Evolutionary conservation across 1,140 invertebrate genomes (phyloP).

Genomic region (Scylla paramamosain): DNA sequence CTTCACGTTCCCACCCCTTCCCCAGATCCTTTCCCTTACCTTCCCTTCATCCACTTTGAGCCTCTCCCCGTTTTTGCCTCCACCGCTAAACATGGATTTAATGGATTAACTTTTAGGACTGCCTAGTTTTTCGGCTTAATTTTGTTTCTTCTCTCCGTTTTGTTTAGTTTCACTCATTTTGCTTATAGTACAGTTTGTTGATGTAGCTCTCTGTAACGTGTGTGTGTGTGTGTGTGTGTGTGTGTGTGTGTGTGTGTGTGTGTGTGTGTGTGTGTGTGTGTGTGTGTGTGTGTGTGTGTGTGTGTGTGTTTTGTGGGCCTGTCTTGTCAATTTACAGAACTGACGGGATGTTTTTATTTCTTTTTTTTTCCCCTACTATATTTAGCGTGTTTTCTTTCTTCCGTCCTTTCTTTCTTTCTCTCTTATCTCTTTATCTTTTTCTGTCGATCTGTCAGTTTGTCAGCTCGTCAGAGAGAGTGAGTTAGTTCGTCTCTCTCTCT

Average conservation of each 20-base stretch:
- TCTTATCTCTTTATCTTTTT: background rate
- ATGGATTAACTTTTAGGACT: background rate
- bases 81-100: background rate
- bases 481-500: background rate
- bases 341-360: background rate
- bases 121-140: background rate
- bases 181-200: background rate
- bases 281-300: background rate
- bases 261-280: background rate
- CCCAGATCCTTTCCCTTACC: background rate
- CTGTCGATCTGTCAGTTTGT: background rate
- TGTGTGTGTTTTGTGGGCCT: background rate
- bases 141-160: no score
- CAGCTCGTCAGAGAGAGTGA: background rate
- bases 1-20: no score
- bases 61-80: constrained; percentile 8
- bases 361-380: background rate
- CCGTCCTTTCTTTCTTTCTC: no score
- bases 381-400: background rate
- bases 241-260: constrained; percentile 25
- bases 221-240: constrained; percentile 28
- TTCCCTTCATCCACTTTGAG: background rate
- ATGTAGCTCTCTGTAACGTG: background rate
- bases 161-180: no score
- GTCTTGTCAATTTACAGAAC: no score